Percentiles rank a stretch among this genome's conserved stretches.
phyloP scores from a whole-genome alignment of 2,113 vertebrate genomes.

The Saccopteryx bilineata region DNA sequence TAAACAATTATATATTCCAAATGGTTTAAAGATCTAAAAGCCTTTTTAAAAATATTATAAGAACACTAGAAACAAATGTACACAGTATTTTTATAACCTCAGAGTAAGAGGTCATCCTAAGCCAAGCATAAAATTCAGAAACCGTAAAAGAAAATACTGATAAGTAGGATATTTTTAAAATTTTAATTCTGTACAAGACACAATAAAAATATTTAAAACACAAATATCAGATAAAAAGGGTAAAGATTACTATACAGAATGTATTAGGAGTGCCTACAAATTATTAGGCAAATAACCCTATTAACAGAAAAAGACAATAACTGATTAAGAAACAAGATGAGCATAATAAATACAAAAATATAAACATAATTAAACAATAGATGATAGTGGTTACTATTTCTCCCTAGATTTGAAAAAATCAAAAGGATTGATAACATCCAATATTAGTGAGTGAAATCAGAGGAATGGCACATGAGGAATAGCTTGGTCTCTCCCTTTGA shows the following conservation, averaged over 20 bases:
- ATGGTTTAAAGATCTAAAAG: neutral
- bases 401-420: neutral
- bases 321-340: neutral
- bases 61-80: neutral
- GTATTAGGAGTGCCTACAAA: neutral
- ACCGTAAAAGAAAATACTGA: neutral
- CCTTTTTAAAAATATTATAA: neutral
- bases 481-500: too few relatives aligned
- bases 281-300: neutral
- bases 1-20: neutral
- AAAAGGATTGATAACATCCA: neutral
- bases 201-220: neutral
- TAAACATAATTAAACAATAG: neutral
- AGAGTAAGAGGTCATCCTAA: neutral
- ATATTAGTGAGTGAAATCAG: neutral
- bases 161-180: neutral
- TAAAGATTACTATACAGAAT: neutral
- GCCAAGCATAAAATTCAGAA: neutral
- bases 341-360: neutral
- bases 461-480: too few relatives aligned
- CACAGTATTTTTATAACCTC: constrained; percentile 19
- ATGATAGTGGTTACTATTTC: neutral
- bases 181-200: neutral
- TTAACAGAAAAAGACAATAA: neutral
- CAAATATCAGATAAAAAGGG: neutral